phyloP scores from a whole-genome alignment of 2,113 vertebrate species.

The Mormyrus iriodes region DNA sequence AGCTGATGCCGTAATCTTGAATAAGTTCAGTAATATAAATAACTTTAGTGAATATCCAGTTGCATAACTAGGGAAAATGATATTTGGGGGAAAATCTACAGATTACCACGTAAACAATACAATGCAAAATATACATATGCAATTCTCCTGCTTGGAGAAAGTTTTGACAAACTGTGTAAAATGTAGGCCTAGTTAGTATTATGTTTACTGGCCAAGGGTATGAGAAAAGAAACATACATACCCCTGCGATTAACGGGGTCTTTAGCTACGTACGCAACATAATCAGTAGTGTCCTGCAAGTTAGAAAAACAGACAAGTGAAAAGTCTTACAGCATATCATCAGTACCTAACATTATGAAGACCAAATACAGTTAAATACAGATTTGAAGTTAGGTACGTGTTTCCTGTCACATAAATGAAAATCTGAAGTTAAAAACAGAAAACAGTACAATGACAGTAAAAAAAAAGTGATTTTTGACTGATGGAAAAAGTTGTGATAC shows the following conservation, averaged over 20 bases:
- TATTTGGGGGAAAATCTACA: neutral
- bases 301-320: constrained; percentile 29
- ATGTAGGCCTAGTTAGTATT: neutral
- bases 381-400: neutral
- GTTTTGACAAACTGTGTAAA: neutral
- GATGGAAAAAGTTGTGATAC: neutral
- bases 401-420: neutral
- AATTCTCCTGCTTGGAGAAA: neutral
- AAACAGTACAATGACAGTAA: neutral
- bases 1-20: neutral
- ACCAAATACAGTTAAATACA: neutral
- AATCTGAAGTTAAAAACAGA: neutral
- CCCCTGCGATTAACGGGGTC: constrained; percentile 97
- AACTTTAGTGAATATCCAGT: neutral
- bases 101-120: neutral
- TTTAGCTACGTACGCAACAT: constrained; percentile 94
- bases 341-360: neutral
- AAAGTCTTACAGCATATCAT: neutral
- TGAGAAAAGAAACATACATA: constrained; percentile 42
- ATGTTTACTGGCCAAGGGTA: neutral
- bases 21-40: neutral
- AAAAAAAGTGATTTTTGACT: neutral
- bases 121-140: neutral
- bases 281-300: constrained; percentile 88
- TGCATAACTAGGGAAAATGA: neutral